Evolutionary conservation across 2,888 invertebrate genomes (phyloP), one percentile per base, ranked within the genome.

Genomic region (Agrotis clavis): DNA sequence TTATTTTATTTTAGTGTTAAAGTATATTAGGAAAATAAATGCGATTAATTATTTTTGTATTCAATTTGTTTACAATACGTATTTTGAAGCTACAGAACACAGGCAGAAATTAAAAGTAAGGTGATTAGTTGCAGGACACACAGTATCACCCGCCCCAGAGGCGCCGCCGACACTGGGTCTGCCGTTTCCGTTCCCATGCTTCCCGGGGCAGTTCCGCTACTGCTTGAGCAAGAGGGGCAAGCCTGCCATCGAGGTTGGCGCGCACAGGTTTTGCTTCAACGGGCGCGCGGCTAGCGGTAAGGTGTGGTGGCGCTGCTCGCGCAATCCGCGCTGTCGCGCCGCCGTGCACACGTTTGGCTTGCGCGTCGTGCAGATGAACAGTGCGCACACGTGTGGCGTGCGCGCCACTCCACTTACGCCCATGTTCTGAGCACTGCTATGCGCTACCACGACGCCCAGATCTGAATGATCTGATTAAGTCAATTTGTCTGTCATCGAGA

Each of bases 231-330:
- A 96, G 86, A 92, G 96, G 4, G 96, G 96, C 47, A 96, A 96
- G 86, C 95, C 95, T 48, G 96, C 96, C 47, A 96, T 96, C 74
- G 96, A 96, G 85, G 95, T 96, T 74, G 96, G 96, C 62, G 95
- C 96, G 47, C 96, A 96, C 86, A 91, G 96, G 79, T 96, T 96
- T 84, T 96, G 96, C 86, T 96, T 95, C 87, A 96, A 96, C 85
- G 96, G 96, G 7, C 94, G 96, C 60, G 96, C 96, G 7, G 96
- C 96, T 41, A 95, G 96, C 79, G 96, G 96, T 71, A 96, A 96
- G 86, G 96, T 96, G 48, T 96, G 96, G 96, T 96, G 96, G 96
- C 92, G 96, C 0, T 96, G 96, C 83, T 96, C 96, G 62, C 91
- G 96, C 53, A 96, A 96, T 87, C 96, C 96, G 0, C 94, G 96